These are phyloP conservation scores for Artibeus lituratus DNA, from an alignment of 2,797 vertebrate genomes.

Conservation along the genomic window DNA sequence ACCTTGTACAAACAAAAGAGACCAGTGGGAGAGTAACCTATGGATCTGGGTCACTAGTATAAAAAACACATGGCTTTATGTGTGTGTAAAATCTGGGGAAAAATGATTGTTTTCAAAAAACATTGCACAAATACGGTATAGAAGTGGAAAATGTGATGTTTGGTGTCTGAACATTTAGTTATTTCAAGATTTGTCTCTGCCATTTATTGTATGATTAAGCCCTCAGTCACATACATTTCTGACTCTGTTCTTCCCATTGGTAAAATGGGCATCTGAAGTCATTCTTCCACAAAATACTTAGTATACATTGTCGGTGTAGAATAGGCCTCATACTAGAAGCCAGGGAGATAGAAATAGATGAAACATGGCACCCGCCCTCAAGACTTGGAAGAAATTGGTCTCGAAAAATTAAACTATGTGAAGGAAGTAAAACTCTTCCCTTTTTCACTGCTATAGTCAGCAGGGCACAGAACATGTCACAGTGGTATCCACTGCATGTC, in stretches of 20 bases:
- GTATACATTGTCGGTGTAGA: not conserved
- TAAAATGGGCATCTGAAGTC: not conserved
- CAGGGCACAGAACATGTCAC: not conserved
- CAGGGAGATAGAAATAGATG: not conserved
- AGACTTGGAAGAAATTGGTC: not conserved
- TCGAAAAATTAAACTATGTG: not conserved
- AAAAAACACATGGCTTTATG: not conserved
- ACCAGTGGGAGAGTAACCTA: not conserved
- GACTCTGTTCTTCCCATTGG: not conserved
- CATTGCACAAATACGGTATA: not conserved
- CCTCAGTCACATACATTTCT: not conserved
- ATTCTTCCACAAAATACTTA: not conserved
- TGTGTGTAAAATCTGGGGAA: not conserved
- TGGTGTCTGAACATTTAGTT: not conserved
- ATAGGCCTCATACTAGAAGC: not conserved
- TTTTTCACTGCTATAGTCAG: not conserved
- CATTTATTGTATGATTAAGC: not conserved
- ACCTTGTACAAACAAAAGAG: not conserved
- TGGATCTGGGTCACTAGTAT: not conserved
- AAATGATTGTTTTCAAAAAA: not conserved
- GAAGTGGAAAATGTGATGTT: not conserved
- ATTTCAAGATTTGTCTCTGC: not conserved
- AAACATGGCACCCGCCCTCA: not conserved
- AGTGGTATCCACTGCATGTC: not conserved
- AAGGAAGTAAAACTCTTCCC: not conserved